Percentiles rank a stretch among this genome's conserved stretches.
phyloP scores from a whole-genome alignment of 2,797 vertebrate species.

The Pelochelys cantorii region DNA sequence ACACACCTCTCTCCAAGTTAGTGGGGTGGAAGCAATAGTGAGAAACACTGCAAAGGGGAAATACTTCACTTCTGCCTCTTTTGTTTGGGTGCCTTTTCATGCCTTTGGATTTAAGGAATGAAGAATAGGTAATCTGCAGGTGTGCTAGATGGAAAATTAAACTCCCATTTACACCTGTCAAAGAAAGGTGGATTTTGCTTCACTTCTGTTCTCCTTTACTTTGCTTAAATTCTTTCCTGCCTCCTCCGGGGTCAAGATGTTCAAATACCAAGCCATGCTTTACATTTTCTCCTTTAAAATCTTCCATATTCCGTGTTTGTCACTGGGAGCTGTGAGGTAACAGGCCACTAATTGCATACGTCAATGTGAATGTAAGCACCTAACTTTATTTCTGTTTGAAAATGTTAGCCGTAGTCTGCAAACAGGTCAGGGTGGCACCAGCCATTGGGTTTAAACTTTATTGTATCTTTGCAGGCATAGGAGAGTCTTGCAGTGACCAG shows the following conservation, averaged over 20 bases:
- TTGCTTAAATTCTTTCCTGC: not conserved
- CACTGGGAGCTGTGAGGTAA: not conserved
- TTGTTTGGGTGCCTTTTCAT: not conserved
- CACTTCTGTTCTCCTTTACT: not conserved
- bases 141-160: not conserved
- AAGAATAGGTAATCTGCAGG: not conserved
- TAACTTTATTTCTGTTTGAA: not conserved
- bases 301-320: not conserved
- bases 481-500: not conserved
- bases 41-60: not conserved
- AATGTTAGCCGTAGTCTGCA: not conserved
- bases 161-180: not conserved
- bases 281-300: not conserved
- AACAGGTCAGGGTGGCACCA: not conserved
- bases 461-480: slow-evolving; percentile 6
- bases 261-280: accelerated
- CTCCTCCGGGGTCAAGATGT: not conserved
- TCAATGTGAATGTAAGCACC: accelerated
- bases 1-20: not conserved
- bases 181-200: not conserved
- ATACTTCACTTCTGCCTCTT: not conserved
- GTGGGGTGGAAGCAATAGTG: not conserved
- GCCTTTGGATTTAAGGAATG: not conserved
- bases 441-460: slow-evolving; percentile 34
- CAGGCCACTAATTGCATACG: not conserved